Evolutionary conservation across 2,113 vertebrate species (phyloP).

Genomic region (Chloroceryle aenea): DNA sequence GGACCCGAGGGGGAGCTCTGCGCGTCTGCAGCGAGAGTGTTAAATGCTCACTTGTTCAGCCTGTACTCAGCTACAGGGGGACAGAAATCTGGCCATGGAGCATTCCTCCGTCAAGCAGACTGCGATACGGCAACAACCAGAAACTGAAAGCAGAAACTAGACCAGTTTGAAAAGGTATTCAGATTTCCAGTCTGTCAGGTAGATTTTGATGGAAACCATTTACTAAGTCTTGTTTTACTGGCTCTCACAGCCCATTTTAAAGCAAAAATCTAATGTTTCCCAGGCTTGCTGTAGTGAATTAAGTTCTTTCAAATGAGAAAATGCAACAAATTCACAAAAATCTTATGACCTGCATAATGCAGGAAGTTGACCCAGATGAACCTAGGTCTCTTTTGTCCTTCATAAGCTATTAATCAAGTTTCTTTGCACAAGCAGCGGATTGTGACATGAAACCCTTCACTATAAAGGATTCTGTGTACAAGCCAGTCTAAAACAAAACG

Average conservation of each 20-base stretch:
- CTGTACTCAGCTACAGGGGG: neutral
- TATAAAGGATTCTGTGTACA: constrained; percentile 60
- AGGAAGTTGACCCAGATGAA: constrained; percentile 28
- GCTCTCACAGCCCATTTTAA: neutral
- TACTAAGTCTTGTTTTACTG: neutral
- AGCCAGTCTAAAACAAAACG: constrained; percentile 25
- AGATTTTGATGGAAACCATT: neutral
- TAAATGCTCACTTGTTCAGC: neutral
- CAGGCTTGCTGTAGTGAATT: neutral
- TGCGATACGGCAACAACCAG: neutral
- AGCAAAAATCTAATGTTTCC: neutral
- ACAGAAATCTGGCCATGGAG: neutral
- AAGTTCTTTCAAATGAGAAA: neutral
- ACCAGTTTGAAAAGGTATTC: neutral
- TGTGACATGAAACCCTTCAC: constrained; percentile 30
- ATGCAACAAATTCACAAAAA: neutral
- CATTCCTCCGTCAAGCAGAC: neutral
- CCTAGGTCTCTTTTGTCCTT: constrained; percentile 28
- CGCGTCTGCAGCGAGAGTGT: neutral
- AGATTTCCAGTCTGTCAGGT: neutral
- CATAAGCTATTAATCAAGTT: constrained; percentile 48
- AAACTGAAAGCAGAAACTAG: constrained; percentile 36
- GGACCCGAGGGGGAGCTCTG: constrained; percentile 35
- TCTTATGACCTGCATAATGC: neutral
- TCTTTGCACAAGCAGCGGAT: constrained; percentile 42